These are phyloP conservation scores for Paracyclopina nana DNA, from an alignment of 1,140 invertebrate genomes.

Conservation along the genomic window DNA sequence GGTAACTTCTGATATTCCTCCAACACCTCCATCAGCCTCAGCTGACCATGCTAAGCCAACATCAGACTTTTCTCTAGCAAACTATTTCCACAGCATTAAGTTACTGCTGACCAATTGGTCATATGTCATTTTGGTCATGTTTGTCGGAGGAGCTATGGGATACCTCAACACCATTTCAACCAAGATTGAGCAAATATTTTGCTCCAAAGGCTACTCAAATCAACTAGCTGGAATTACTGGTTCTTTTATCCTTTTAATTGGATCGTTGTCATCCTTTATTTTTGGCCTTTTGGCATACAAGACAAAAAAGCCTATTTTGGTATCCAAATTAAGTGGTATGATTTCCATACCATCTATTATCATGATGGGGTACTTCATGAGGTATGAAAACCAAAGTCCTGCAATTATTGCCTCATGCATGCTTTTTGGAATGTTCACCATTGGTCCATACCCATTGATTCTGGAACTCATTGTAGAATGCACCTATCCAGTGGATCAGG, in stretches of 20 bases:
- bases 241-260: background rate
- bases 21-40: background rate
- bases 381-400: background rate
- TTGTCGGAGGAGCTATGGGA: background rate
- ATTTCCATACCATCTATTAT: background rate
- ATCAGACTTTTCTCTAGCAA: background rate
- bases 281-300: background rate
- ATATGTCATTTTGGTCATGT: background rate
- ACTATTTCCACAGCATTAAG: background rate
- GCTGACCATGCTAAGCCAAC: background rate
- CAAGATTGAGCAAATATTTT: slow-evolving; percentile 3
- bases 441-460: background rate
- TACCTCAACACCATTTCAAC: background rate
- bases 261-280: background rate
- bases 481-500: background rate
- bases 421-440: background rate
- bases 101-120: background rate
- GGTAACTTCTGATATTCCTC: no score
- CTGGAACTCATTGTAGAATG: slow-evolving; percentile 2
- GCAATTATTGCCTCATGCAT: background rate
- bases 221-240: background rate
- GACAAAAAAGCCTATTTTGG: background rate
- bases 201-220: background rate
- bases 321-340: background rate
- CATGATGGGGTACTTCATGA: background rate